Evolutionary conservation across 2,113 vertebrate genomes (phyloP), one percentile per base, ranked within the genome.

Genomic region (Syngnathus typhle): DNA sequence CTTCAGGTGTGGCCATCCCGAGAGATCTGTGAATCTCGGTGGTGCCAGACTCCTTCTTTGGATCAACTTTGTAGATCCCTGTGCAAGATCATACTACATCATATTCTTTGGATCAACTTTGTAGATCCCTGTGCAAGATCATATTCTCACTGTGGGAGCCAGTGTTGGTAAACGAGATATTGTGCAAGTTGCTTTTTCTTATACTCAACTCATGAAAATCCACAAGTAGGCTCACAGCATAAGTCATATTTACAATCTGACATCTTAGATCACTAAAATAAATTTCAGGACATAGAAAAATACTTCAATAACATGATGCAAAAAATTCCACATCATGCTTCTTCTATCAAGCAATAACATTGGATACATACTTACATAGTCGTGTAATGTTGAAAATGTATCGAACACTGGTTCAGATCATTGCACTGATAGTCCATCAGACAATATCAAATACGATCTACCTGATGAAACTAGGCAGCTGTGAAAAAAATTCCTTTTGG

Each of bases 271-370:
- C 51, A 72, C 70, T 68, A 51, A 79, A 85, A 84, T 44, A 75
- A 67, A 82, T 87, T 88, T 80, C 67, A 64, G 56, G 60, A 76
- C 69, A 78, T 73, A 67, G 84, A 81, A 83, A 13, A 58, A 58
- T 27, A 74, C 65, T 73, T 77, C 63, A 83, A 71, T 83, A 82
- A 86, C 81, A 71, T 80, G 64, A 63, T 67, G 74, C 43, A 52
- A 72, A 76, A 87, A 83, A 78, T 82, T 79, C 74, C 61, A 79
- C 73, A 51, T 86, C 89, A 89, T 87, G 68, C 86, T 66, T 44
- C 79, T 84, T 87, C 77, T 87, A 82, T 84, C 79, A 80, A 79
- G 82, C 73, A 85, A 90, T 84, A 90, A 88, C 87, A 86, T 13
- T 15, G 55, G 72, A 77, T 80, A 74, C 83, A 38, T 80, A 70